Evolutionary conservation across 1,140 invertebrate genomes (phyloP), one percentile per base, ranked within the genome.

Genomic region (Psilanteris sp.): DNA sequence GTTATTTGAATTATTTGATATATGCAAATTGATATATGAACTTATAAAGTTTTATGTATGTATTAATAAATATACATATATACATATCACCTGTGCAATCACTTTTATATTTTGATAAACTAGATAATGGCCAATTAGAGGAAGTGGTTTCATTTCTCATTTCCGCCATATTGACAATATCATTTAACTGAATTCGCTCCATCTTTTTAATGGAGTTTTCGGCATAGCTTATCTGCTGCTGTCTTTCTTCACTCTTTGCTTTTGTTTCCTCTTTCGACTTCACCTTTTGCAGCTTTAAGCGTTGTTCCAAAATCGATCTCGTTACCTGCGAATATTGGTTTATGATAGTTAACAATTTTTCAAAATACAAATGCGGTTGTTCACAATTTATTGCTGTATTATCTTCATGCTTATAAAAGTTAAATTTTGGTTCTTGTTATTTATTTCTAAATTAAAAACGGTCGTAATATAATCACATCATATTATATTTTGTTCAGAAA

Each of bases 271-370:
- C 59, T 8, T 46, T 61, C 8, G 48, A 52, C 22, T 48, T 67
- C 7, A 50, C 32, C 14, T 64, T 57, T 27, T 64, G 48, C 31
- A 59, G 4, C 6, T 68, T 72, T 8, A 27, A 43, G 8, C 68
- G 52, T 4, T 73, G 67, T 3, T 77, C 75, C 44, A 77, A 68
- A 68, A 77, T 77, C 29, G 68, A 68, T 70, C 36, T 55, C 13
- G 68, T 77, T 31, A 73, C 75, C 75, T 77, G 75, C 36, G 64
- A 77, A 68, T 48, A 64, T 77, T 72, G 20, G 55, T 34, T 61
- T 22, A 55, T 34, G 24, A 72, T 52, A 67, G 34, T 77, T 54
- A 72, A 62, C 8, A 77, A 62, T 52, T 72, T 57, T 50, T 31
- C 46, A 22, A 48, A 67, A 34, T 16, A 39, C 11, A 55, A 15